Evolutionary conservation across 2,113 vertebrate genomes (phyloP).

Genomic region (Rhegmatorhina hoffmannsi): DNA sequence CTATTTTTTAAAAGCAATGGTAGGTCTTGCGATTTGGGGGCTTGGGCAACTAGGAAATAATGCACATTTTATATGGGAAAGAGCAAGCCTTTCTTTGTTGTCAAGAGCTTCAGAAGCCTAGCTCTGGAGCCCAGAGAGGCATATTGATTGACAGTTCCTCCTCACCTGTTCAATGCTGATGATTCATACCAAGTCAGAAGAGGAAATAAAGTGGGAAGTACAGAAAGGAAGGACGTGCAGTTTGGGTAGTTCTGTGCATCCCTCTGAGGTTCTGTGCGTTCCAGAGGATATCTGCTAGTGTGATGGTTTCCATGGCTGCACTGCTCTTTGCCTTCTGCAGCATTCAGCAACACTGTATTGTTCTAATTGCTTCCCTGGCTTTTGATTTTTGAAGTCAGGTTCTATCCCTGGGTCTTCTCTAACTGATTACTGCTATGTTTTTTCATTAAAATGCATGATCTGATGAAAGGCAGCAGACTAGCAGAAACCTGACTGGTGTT

Average conservation of each 20-base stretch:
- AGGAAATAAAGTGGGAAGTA: not conserved
- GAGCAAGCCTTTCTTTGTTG: not conserved
- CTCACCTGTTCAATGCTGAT: not conserved
- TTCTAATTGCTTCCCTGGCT: constrained; percentile 4
- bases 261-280: not conserved
- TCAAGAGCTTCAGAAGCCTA: not conserved
- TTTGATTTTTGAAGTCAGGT: not conserved
- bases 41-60: not conserved
- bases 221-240: not conserved
- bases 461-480: not conserved
- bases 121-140: not conserved
- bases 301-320: not conserved
- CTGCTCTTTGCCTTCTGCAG: not conserved
- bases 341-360: not conserved
- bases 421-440: not conserved
- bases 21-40: not conserved
- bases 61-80: not conserved
- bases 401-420: not conserved
- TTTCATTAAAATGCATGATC: not conserved
- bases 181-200: not conserved
- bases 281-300: not conserved
- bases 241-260: not conserved
- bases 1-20: not conserved
- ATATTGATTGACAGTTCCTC: not conserved
- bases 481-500: not conserved